Conservation (phyloP, 2,113 vertebrate genomes). For the Lates calcarifer region DNA sequence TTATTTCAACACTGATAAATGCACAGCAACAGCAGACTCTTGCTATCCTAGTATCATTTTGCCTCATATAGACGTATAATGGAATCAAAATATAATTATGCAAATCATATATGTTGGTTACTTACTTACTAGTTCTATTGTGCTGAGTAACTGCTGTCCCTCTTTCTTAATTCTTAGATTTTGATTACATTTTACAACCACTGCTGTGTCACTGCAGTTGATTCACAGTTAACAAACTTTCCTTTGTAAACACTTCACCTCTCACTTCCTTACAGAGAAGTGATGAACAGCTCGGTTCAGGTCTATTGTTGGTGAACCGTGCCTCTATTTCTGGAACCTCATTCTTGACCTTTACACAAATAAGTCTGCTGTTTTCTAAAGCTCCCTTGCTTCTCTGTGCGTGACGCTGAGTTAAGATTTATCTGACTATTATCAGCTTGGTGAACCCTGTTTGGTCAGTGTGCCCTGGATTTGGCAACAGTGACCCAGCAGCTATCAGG, state of each 20-base stretch:
- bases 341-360: slow-evolving; percentile 50
- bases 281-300: background rate
- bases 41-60: too few relatives aligned
- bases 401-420: slow-evolving; percentile 29
- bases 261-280: background rate
- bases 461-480: slow-evolving; percentile 37
- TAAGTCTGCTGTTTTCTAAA: slow-evolving; percentile 1
- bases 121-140: background rate
- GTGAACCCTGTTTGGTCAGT: background rate
- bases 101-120: background rate
- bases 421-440: slow-evolving; percentile 43
- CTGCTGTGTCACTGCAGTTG: background rate
- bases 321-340: slow-evolving; percentile 16
- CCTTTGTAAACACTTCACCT: background rate
- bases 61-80: background rate
- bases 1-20: background rate
- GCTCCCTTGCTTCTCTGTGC: background rate
- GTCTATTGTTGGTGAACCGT: background rate
- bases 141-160: background rate
- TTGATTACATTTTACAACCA: background rate
- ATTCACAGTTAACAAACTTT: background rate
- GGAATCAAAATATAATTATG: background rate
- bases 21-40: background rate
- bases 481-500: slow-evolving; percentile 40
- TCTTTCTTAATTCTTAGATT: background rate